Conservation (phyloP, 2,888 invertebrate genomes). For the Calliopum simillimum region DNA sequence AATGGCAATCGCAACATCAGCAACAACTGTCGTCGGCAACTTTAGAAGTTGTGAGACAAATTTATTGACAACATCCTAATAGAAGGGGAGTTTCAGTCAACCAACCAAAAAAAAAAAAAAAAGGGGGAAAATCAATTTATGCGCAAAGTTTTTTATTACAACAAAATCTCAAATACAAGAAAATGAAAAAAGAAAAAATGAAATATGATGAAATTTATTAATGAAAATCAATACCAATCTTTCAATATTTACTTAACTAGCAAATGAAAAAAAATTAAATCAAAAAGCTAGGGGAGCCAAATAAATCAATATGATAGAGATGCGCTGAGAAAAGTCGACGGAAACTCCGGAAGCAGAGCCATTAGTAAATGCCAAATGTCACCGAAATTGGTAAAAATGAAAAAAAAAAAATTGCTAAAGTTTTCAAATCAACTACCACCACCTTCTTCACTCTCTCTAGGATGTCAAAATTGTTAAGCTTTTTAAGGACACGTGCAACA, state of each 20-base stretch:
- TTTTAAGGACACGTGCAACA: slow-evolving; percentile 25
- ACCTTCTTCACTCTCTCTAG: neutral
- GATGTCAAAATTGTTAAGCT: slow-evolving; percentile 10
- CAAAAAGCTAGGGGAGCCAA: too few species aligned
- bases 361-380: too few species aligned
- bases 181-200: slow-evolving; percentile 4
- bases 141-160: too few species aligned
- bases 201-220: neutral
- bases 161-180: neutral
- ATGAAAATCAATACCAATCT: too few species aligned
- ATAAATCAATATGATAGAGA: too few species aligned
- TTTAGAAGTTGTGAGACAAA: neutral
- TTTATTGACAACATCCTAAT: slow-evolving; percentile 5
- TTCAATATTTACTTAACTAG: too few species aligned
- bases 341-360: too few species aligned
- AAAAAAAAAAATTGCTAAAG: too few species aligned
- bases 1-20: too few species aligned
- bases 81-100: neutral
- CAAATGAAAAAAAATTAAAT: too few species aligned
- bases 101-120: neutral
- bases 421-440: neutral
- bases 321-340: too few species aligned
- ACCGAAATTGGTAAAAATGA: too few species aligned
- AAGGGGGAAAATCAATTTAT: neutral
- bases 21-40: slow-evolving; percentile 3